Evolutionary conservation across 2,888 invertebrate species (phyloP), one percentile per base, ranked within the genome.

Genomic region (Emmelina monodactyla): DNA sequence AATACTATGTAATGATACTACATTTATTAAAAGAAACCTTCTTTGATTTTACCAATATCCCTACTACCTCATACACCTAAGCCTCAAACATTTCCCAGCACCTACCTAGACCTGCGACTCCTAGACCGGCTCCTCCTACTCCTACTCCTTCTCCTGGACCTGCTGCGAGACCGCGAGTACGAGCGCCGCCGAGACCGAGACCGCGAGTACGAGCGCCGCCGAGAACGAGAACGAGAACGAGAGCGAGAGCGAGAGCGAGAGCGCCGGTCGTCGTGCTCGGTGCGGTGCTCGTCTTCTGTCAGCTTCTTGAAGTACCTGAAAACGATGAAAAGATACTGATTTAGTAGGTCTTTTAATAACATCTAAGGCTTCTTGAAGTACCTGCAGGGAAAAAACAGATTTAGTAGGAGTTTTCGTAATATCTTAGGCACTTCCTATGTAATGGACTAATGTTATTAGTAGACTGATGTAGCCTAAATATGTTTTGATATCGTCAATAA

Each of bases 291-390:
- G 28, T 82, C 70, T 31, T 83, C 82, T 0, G 84, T 71, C 19
- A 87, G 66, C 48, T 81, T 85, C 32, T 84, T 83, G 44, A 86
- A 85, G 40, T 87, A 86, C 46, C 85, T 84, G 42, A 2, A 4
- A 16, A 22, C 5, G 19, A 9, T 6, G 9, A 19, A 6, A 6
- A 6, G 9, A 19, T 9, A 9, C 5, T 6, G 9, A 9, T 19
- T 19, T 6, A 19, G 5, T 5, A 19, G 19, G 5, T 19, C 19
- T 5, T 19, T 19, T 6, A 19, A 5, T 6, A 6, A 19, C 19
- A 6, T 19, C 9, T 19, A 19, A 19, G 19, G 5, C 28, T 49
- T 57, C 49, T 60, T 63, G 43, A 62, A 60, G 34, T 62, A 62
- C n/a, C n/a, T n/a, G n/a, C n/a, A n/a, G n/a, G n/a, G n/a, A n/a